A percentile compares a stretch with the other conserved stretches of the same genome.
These are phyloP conservation scores for Halcyon senegalensis DNA, from an alignment of 2,113 vertebrate species.

Conservation along the genomic window DNA sequence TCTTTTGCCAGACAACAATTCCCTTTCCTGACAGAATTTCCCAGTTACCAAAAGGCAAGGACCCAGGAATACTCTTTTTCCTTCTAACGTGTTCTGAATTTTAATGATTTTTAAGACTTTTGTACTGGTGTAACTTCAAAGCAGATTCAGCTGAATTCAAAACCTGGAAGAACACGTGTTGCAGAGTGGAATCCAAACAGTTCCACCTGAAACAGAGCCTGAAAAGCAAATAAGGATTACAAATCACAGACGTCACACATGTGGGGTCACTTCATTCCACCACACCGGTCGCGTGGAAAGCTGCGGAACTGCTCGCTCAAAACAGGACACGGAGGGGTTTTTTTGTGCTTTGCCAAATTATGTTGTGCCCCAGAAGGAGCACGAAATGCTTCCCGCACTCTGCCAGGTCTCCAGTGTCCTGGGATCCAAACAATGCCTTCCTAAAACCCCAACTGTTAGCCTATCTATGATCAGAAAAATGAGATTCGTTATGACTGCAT, in stretches of 20 bases:
- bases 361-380: neutral
- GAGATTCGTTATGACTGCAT: neutral
- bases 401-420: neutral
- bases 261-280: neutral
- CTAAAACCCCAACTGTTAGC: neutral
- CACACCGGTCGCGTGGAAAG: rapidly evolving
- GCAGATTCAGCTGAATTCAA: neutral
- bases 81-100: neutral
- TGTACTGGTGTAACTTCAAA: neutral
- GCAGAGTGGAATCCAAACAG: neutral
- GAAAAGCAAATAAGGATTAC: neutral
- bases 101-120: neutral
- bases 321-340: neutral
- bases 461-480: neutral
- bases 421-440: neutral
- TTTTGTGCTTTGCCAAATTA: neutral
- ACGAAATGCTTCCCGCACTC: neutral
- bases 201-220: neutral
- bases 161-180: neutral
- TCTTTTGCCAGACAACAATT: neutral
- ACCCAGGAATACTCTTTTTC: neutral
- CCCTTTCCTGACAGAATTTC: neutral
- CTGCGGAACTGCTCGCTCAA: neutral
- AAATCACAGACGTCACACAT: neutral
- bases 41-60: neutral